These are phyloP conservation scores for Hippocampus abdominalis DNA, from an alignment of 2,113 vertebrate genomes.

Conservation along the genomic window DNA sequence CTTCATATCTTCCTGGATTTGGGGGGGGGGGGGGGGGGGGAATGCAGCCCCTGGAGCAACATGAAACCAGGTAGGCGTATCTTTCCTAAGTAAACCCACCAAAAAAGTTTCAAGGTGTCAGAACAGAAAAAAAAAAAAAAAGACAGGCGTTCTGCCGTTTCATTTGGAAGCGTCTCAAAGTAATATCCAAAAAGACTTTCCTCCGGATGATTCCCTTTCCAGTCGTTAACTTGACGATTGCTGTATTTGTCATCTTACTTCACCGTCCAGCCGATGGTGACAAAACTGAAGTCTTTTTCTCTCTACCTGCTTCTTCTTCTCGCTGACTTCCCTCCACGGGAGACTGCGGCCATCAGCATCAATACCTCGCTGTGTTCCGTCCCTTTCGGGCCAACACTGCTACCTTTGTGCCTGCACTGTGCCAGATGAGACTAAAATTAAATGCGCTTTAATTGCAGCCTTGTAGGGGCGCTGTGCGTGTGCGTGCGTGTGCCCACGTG, in stretches of 20 bases:
- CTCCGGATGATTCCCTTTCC: not conserved
- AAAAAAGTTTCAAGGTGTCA: not conserved
- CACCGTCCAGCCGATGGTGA: not conserved
- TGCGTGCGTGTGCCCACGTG: constrained; percentile 8
- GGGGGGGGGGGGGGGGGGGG: no score
- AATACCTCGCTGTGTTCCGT: constrained; percentile 48
- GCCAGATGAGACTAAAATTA: constrained; percentile 64
- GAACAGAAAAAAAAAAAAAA: no score
- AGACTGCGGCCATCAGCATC: constrained; percentile 28
- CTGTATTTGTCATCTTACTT: not conserved
- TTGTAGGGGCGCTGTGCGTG: not conserved
- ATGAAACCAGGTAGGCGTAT: not conserved
- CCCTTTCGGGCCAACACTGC: constrained; percentile 51
- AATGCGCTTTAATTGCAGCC: constrained; percentile 56
- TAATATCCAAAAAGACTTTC: not conserved
- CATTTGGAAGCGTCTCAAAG: not conserved
- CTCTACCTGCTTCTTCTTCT: constrained; percentile 9
- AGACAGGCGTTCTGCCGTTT: not conserved
- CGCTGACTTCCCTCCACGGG: constrained; percentile 9
- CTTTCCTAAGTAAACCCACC: not conserved
- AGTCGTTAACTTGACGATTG: not conserved
- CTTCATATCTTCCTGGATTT: no score
- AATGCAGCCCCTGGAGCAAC: no score
- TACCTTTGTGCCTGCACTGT: constrained; percentile 53
- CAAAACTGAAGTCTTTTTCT: constrained; percentile 11